Conservation (phyloP, 2,888 invertebrate species). For the Osedax frankpressi region DNA sequence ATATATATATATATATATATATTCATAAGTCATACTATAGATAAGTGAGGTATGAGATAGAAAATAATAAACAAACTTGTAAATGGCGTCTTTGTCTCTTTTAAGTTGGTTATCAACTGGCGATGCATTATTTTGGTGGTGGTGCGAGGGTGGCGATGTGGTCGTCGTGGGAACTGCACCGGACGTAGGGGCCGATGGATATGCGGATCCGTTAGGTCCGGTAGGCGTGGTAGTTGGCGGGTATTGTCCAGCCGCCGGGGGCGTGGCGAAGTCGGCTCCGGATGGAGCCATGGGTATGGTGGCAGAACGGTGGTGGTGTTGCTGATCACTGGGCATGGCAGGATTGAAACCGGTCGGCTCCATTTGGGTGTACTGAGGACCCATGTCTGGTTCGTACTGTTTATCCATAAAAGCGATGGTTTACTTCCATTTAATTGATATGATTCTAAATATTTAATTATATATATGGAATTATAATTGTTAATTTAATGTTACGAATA, state of each 20-base stretch:
- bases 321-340: too few relatives aligned
- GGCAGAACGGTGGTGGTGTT: not conserved
- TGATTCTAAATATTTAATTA: too few relatives aligned
- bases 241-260: not conserved
- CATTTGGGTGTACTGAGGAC: not conserved
- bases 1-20: too few relatives aligned
- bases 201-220: not conserved
- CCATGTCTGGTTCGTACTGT: not conserved
- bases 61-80: constrained; percentile 30
- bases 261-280: not conserved
- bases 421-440: too few relatives aligned
- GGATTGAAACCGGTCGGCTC: not conserved
- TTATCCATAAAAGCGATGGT: too few relatives aligned
- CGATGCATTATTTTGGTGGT: not conserved
- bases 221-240: not conserved
- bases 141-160: not conserved
- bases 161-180: not conserved
- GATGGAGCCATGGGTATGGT: not conserved
- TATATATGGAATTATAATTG: too few relatives aligned
- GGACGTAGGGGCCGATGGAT: not conserved
- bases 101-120: constrained; percentile 28
- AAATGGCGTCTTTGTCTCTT: constrained; percentile 29
- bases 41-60: too few relatives aligned
- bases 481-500: too few relatives aligned
- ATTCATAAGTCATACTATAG: too few relatives aligned